Base-by-base conservation (phyloP, 2,888 invertebrate genomes). In the Catotricha subobsoleta region DNA sequence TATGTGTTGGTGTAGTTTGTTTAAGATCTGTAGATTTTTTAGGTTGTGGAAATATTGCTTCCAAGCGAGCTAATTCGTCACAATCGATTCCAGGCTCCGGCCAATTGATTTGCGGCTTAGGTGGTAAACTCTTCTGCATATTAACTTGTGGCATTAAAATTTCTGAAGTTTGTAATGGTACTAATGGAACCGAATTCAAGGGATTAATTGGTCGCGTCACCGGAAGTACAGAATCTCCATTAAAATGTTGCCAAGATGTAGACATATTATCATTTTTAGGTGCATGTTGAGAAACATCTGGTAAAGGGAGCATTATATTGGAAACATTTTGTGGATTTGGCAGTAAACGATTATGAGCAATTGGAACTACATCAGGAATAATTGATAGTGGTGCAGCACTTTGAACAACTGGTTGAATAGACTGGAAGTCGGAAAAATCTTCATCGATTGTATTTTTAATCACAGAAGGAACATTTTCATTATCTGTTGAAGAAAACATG, bases 381-480 rank as follows among this genome's bases (percentile, higher is more conserved):
- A 28, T 28, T 41, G 44, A 39, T 38, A 41, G 9, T 29, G 29
- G n/a, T 29, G 29, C 13, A 10, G 29, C 7, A 25, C 10, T 25
- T 25, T 25, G 6, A 25, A 25, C 10, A 8, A 10, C 7, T 6
- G 33, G 33, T 6, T 13, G 16, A 13, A 33, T 16, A 21, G 55
- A 60, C 50, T 67, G 65, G 51, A 67, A 67, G 39, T 67, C 64
- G 40, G 64, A 59, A 48, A 69, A 68, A 44, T 68, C 66, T 48
- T 66, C 65, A 43, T 66, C 63, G 44, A 42, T 1, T 34, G 20
- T 39, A 41, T 25, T 15, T 15, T 16, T 4, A 4, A 38, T 10
- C 38, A 41, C 2, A 39, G n/a, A n/a, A n/a, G n/a, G n/a, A n/a
- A n/a, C n/a, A n/a, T n/a, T n/a, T n/a, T n/a, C n/a, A n/a, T n/a